phyloP scores from a whole-genome alignment of 2,888 invertebrate genomes.

The Dasypogon diadema region DNA sequence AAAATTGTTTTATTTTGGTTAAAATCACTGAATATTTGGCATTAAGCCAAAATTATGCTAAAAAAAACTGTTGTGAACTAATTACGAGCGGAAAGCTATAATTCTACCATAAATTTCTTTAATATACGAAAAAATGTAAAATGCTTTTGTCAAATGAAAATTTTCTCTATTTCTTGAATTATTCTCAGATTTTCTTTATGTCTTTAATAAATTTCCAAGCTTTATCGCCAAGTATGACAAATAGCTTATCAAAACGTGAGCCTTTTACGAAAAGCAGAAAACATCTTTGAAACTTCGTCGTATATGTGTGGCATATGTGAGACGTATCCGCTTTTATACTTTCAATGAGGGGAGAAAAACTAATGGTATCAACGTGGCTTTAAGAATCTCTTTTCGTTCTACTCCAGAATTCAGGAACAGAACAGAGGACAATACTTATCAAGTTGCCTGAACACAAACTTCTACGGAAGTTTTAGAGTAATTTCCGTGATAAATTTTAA shows the following conservation, averaged over 20 bases:
- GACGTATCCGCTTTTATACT: neutral
- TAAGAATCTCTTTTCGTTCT: neutral
- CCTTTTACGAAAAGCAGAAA: slow-evolving; percentile 12
- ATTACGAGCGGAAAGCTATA: too few relatives aligned
- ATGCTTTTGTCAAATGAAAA: neutral
- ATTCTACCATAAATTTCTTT: too few relatives aligned
- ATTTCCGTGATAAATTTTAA: slow-evolving; percentile 9
- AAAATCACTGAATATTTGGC: too few relatives aligned
- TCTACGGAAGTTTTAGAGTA: neutral
- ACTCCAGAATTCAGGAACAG: too few relatives aligned
- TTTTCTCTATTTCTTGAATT: neutral
- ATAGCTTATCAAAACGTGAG: slow-evolving; percentile 16
- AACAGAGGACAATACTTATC: neutral
- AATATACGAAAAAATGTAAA: too few relatives aligned
- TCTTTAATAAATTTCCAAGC: neutral
- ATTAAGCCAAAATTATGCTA: too few relatives aligned
- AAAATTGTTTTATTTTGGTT: too few relatives aligned
- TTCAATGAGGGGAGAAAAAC: neutral
- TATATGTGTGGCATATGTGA: neutral
- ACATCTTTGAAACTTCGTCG: neutral
- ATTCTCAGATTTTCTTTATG: neutral
- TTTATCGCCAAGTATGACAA: slow-evolving; percentile 12
- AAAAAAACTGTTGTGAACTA: too few relatives aligned
- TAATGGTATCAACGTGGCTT: slow-evolving; percentile 3
- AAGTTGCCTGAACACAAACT: neutral